Evolutionary conservation across 2,888 invertebrate species (phyloP), one percentile per base, ranked within the genome.

Genomic region (Camponotus fellah): DNA sequence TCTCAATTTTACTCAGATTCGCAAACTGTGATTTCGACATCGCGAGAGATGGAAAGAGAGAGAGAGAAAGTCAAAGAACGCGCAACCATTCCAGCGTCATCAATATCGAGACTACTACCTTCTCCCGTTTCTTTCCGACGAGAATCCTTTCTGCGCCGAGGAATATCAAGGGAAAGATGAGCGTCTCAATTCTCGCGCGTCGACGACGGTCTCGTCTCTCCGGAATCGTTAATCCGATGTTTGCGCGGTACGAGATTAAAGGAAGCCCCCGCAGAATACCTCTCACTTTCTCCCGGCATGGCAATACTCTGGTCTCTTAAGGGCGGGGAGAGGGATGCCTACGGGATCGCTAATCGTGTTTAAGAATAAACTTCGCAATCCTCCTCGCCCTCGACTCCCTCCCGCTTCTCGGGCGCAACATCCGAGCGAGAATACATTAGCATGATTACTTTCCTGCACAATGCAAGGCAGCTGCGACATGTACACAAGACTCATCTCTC

Each of bases 361-460:
- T 90, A 90, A 90, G 90, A 90, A 90, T 90, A 90, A 90, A 90
- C 88, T 90, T 89, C 26, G 85, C 85, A 79, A 86, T 85, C 79
- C 83, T 82, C 74, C 77, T 64, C 49, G 79, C 40, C 68, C 84
- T 74, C 58, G 60, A 53, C 68, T 40, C 82, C 37, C 75, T 43
- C 46, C 14, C 21, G 56, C 64, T 68, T 58, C 40, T 56, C 62
- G 60, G 84, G 84, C 76, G 82, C 85, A 86, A 86, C 86, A 85
- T 82, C 84, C 88, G 85, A 83, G 86, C 86, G 86, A 75, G 90
- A 90, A 90, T 90, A 89, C 90, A 90, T 90, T 90, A 90, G 87
- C 90, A 88, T 89, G 90, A 90, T 90, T 90, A 90, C 90, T 90
- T 89, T 90, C 88, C 82, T 87, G 89, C 83, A 87, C 90, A 86